Conservation (phyloP, 2,888 invertebrate genomes). For the Sycophila texana region DNA sequence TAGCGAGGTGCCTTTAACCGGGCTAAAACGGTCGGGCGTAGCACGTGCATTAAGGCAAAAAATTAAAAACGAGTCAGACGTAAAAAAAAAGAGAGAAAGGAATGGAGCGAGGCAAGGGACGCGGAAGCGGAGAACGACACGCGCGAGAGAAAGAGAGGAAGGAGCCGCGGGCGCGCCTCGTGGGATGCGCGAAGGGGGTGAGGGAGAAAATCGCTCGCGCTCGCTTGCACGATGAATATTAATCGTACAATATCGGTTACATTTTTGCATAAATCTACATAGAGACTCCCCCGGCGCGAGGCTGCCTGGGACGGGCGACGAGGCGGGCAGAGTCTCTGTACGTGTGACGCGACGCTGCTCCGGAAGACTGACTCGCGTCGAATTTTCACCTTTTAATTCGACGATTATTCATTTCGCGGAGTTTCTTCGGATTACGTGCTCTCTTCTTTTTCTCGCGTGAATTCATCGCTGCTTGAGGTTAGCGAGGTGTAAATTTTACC, state of each 20-base stretch:
- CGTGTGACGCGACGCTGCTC: neutral
- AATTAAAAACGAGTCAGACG: slow-evolving; percentile 39
- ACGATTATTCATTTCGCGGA: slow-evolving; percentile 42
- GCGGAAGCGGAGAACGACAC: no score
- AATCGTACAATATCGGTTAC: slow-evolving; percentile 69
- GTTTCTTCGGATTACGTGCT: neutral
- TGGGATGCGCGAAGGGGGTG: slow-evolving; percentile 19
- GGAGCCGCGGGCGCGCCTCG: slow-evolving; percentile 15
- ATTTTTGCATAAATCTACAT: slow-evolving; percentile 69
- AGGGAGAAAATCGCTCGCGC: slow-evolving; percentile 53
- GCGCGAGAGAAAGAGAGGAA: neutral
- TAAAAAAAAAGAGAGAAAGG: slow-evolving; percentile 1
- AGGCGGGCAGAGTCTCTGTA: neutral
- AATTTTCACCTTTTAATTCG: slow-evolving; percentile 43
- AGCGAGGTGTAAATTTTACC: no score
- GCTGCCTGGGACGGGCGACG: slow-evolving; percentile 11
- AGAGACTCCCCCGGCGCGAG: slow-evolving; percentile 37
- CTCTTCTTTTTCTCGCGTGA: neutral
- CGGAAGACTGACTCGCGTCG: neutral
- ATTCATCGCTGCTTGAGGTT: neutral
- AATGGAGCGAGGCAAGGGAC: neutral
- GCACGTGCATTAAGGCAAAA: slow-evolving; percentile 33
- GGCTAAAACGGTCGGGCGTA: slow-evolving; percentile 6
- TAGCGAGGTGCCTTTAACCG: slow-evolving; percentile 31
- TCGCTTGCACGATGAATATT: slow-evolving; percentile 65